These are phyloP conservation scores for Rhodinocichla rosea DNA, from an alignment of 2,113 vertebrate genomes.

Conservation along the genomic window DNA sequence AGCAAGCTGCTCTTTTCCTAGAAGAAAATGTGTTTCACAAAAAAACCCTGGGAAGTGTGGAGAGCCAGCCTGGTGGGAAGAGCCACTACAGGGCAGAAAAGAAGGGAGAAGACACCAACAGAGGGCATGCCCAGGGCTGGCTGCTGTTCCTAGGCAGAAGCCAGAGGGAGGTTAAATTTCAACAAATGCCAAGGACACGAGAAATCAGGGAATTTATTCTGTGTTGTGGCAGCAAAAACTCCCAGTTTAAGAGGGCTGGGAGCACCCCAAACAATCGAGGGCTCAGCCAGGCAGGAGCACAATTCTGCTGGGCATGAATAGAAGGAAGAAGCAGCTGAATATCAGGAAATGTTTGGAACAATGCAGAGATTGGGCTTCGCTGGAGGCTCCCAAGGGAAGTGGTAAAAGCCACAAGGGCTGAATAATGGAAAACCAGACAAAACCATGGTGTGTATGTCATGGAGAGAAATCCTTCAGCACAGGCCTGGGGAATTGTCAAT, in stretches of 20 bases:
- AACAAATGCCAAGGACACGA: neutral
- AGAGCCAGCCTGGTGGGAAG: neutral
- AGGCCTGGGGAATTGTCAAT: neutral
- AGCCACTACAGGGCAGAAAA: neutral
- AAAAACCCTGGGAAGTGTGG: neutral
- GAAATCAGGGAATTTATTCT: neutral
- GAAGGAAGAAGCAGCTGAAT: slow-evolving; percentile 61
- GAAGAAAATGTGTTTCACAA: neutral
- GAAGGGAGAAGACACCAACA: neutral
- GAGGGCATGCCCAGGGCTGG: neutral
- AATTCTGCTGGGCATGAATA: slow-evolving; percentile 41
- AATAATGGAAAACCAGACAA: neutral
- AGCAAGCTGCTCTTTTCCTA: neutral
- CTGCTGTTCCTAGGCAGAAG: neutral
- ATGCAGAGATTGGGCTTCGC: neutral
- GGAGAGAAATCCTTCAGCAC: neutral
- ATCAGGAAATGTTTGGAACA: slow-evolving; percentile 50
- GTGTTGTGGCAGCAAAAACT: neutral
- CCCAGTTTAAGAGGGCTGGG: neutral
- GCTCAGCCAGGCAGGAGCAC: neutral
- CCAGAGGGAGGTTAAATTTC: neutral
- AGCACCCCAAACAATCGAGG: slow-evolving; percentile 24
- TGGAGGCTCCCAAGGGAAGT: neutral
- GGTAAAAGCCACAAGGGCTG: neutral
- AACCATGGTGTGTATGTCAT: neutral